Evolutionary conservation across 2,113 vertebrate species (phyloP).

Genomic region (Limanda limanda): DNA sequence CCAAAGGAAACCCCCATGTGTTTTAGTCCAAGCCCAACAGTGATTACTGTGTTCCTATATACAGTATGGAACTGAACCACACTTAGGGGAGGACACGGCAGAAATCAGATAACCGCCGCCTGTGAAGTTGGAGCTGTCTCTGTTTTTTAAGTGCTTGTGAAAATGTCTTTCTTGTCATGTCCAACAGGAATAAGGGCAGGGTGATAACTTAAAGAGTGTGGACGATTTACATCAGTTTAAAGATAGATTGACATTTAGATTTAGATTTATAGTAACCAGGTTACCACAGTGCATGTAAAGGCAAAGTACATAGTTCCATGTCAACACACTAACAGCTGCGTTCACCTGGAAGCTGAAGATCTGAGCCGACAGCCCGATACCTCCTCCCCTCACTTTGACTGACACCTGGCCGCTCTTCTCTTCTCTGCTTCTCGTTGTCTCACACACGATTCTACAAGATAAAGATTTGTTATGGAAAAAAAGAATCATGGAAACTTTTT

Average conservation of each 20-base stretch:
- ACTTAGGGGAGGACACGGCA: no score
- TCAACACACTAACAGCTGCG: not conserved
- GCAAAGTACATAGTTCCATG: not conserved
- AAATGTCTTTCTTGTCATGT: no score
- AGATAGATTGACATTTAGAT: not conserved
- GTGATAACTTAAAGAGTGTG: no score
- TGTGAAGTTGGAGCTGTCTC: no score
- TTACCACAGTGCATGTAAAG: not conserved
- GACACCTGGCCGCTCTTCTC: conserved; percentile 85
- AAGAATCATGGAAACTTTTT: not conserved
- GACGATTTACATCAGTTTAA: not conserved
- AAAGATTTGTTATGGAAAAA: not conserved
- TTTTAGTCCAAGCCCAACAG: conserved; percentile 40
- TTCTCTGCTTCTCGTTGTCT: conserved; percentile 83
- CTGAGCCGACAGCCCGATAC: conserved; percentile 85
- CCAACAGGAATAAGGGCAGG: no score
- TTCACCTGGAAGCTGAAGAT: conserved; percentile 92
- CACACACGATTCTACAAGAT: conserved; percentile 88
- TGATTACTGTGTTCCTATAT: not conserved
- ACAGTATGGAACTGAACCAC: not conserved
- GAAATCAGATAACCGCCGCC: no score
- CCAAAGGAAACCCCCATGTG: not conserved
- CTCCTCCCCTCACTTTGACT: conserved; percentile 90
- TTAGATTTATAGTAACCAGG: not conserved
- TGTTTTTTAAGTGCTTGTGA: no score